Conservation (phyloP, 2,113 vertebrate species). For the Panurus biarmicus region DNA sequence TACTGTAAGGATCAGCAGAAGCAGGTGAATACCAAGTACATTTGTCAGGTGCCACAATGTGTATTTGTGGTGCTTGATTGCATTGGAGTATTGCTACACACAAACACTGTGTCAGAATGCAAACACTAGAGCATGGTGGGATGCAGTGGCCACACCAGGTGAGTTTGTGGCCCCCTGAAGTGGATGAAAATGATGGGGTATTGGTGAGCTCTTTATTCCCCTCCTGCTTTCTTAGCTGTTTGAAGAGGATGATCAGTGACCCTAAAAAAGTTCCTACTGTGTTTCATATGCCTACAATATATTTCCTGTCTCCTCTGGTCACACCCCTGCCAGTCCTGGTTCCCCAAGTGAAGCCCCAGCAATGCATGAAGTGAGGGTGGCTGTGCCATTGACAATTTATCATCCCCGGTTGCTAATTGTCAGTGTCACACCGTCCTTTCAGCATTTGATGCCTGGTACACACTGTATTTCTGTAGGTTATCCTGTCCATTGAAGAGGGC, state of each 20-base stretch:
- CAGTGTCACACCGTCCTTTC: not conserved
- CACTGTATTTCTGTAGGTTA: conserved; percentile 75
- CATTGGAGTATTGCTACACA: not conserved
- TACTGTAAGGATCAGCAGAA: not conserved
- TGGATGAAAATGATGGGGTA: not conserved
- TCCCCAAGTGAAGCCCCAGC: not conserved
- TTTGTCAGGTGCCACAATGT: not conserved
- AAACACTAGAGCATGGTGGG: not conserved
- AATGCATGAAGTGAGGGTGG: not conserved
- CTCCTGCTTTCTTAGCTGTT: not conserved
- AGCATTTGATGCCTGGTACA: not conserved
- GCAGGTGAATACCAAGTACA: not conserved
- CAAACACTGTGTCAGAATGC: not conserved
- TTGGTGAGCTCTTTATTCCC: not conserved
- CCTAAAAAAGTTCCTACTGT: not conserved
- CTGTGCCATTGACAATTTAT: not conserved
- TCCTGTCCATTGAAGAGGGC: conserved; percentile 94
- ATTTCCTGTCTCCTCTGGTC: not conserved
- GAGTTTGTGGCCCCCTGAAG: not conserved
- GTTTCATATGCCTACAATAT: not conserved
- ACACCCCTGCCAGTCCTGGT: not conserved
- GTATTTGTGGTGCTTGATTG: not conserved
- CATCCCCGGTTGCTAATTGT: not conserved
- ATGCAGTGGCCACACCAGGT: not conserved
- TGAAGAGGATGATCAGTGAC: not conserved